Evolutionary conservation across 2,113 vertebrate species (phyloP), one percentile per base, ranked within the genome.

Genomic region (Corapipo altera): DNA sequence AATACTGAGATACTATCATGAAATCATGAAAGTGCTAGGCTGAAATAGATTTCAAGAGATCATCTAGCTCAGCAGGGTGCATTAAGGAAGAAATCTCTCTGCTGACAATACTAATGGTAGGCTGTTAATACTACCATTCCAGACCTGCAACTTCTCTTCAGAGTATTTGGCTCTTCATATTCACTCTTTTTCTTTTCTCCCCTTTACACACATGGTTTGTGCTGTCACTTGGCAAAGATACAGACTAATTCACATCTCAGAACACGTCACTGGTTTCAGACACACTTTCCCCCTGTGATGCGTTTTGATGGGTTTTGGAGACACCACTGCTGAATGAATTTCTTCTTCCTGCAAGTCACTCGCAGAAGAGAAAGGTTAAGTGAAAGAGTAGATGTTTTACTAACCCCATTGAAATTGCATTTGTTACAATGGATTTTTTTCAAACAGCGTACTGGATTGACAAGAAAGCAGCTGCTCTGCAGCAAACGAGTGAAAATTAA

Each of bases 401-500:
- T 94, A 93, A 97, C 75, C 75, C 83, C 88, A 96, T 74, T 97
- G 94, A 98, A 98, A 97, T 97, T 94, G 84, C 92, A 96, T 97
- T 97, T 97, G 70, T 96, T 95, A 94, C 94, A 97, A 96, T 83
- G 49, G 92, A 95, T 96, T 97, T 89, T 89, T 97, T 97, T 96
- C 57, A 97, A 94, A 96, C 91, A 93, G 75, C 37, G 91, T 74
- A 81, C 93, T 92, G 89, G 89, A 96, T 87, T 97, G 96, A 96
- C 91, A 94, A 96, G 79, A 96, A 97, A 96, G 93, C 95, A 97
- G 93, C 93, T 97, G 95, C 78, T 96, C 80, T 91, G 89, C 39
- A 41, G 91, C 88, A 96, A 97, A 95, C 3, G 4, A 95, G 83
- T 85, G 96, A 97, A 98, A 98, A 98, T 97, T 97, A 97, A 96